Conservation (phyloP, 2,797 vertebrate species). For the Lithobates sylvaticus region DNA sequence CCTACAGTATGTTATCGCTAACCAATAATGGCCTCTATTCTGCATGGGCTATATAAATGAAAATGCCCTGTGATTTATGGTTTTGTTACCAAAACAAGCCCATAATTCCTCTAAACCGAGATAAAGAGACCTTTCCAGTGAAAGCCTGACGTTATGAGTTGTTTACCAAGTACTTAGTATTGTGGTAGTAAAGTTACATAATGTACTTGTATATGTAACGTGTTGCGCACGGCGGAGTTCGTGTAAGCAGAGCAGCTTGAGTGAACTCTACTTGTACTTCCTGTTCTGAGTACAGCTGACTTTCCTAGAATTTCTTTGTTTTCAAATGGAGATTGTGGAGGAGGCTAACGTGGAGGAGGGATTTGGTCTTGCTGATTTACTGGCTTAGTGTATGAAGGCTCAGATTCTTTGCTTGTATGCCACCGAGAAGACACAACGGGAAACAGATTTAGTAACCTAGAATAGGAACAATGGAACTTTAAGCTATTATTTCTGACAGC, state of each 20-base stretch:
- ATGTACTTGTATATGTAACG: constrained; percentile 34
- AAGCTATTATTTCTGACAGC: constrained; percentile 21
- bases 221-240: constrained; percentile 3
- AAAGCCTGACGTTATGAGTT: neutral
- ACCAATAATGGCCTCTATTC: neutral
- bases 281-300: constrained; percentile 66
- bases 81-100: neutral
- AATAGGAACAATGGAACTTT: constrained; percentile 11
- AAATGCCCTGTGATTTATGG: neutral
- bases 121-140: neutral
- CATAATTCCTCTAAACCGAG: neutral
- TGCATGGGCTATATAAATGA: neutral
- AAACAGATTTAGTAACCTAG: constrained; percentile 1
- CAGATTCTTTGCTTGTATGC: constrained; percentile 2
- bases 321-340: constrained; percentile 65
- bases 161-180: constrained; percentile 31
- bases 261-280: constrained; percentile 68
- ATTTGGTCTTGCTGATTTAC: constrained; percentile 47
- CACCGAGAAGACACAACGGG: constrained; percentile 15
- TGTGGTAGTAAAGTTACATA: constrained; percentile 8
- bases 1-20: neutral
- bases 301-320: constrained; percentile 76
- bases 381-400: constrained; percentile 30
- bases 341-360: constrained; percentile 64
- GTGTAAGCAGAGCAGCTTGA: constrained; percentile 42